Base-by-base conservation (phyloP, 1,140 invertebrate species). In the Pantala flavescens region DNA sequence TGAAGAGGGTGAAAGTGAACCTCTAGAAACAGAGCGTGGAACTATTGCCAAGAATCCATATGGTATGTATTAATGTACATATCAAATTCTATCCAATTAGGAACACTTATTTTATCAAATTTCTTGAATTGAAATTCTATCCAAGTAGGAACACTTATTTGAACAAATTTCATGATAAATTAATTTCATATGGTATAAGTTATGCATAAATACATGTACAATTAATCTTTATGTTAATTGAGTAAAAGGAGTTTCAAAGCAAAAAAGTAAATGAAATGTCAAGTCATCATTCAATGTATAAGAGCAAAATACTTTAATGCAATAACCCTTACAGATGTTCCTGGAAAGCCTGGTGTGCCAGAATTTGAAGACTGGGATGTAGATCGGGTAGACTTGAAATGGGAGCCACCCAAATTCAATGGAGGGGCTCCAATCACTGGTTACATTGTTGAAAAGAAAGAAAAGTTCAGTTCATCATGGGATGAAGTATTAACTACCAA, bases 361-460 rank as follows among this genome's bases (percentile, higher is more conserved):
- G 91, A 92, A 77, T 88, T 98, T 74, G 89, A 90, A 24, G 97
- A 99, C 79, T 98, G 94, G 91, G 94, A 97, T 82, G 91, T 94
- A 75, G 93, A 98, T 81, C 88, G 90, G 28, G 95, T 97, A 43
- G 93, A 97, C 78, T 85, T 99, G 19, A 94, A 95, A 82, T 99
- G 97, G 97, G 89, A 91, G 74, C 87, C 93, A 73, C 97, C 97
- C 0, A 93, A 92, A 78, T 87, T 87, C 78, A 93, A 90, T 78
- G 96, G 96, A 28, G 97, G 98, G 63, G 95, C 95, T 16, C 94
- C 97, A 43, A 98, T 99, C 79, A 93, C 90, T 70, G 93, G 94
- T 70, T 99, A 99, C 80, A 87, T 99, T 73, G 93, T 99, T 80
- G 97, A 99, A 84, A 97, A 96, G 86, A 97, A 96, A 82, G 95